A percentile compares a stretch with the other conserved stretches of the same genome.
These are phyloP conservation scores for Papilio aristodemus DNA, from an alignment of 1,140 invertebrate genomes.

Conservation along the genomic window DNA sequence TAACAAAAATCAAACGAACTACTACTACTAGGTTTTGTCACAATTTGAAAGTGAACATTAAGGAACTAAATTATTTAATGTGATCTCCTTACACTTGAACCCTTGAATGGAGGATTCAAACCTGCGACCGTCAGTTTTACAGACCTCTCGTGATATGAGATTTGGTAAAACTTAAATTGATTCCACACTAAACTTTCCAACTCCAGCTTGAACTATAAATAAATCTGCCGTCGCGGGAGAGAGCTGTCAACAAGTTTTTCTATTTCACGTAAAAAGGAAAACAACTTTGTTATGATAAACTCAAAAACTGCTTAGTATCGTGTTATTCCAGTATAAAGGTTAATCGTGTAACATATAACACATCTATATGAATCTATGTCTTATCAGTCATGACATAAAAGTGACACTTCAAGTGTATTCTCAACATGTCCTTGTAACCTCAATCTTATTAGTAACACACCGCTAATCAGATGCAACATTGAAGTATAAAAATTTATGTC, in stretches of 20 bases:
- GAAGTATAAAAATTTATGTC: too few species aligned
- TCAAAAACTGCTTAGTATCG: background rate
- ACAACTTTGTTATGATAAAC: slow-evolving; percentile 9
- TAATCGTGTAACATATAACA: background rate
- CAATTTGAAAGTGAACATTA: too few species aligned
- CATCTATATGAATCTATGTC: too few species aligned
- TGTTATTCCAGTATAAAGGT: background rate
- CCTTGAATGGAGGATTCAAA: background rate
- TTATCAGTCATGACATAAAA: too few species aligned
- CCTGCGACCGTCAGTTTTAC: background rate
- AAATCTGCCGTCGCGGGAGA: slow-evolving; percentile 8
- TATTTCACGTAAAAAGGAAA: slow-evolving; percentile 12
- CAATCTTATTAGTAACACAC: too few species aligned
- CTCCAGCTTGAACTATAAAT: slow-evolving; percentile 12
- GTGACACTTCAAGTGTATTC: too few species aligned
- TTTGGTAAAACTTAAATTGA: slow-evolving; percentile 14
- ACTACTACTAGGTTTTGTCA: background rate
- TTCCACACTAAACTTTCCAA: slow-evolving; percentile 16
- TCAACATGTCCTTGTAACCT: too few species aligned
- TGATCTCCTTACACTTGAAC: too few species aligned
- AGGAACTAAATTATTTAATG: too few species aligned
- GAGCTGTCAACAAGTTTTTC: slow-evolving; percentile 16
- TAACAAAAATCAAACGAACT: background rate
- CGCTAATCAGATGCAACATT: too few species aligned
- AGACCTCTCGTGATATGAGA: background rate